Base-by-base conservation (phyloP, 2,888 invertebrate species). In the Rosalia funebris region DNA sequence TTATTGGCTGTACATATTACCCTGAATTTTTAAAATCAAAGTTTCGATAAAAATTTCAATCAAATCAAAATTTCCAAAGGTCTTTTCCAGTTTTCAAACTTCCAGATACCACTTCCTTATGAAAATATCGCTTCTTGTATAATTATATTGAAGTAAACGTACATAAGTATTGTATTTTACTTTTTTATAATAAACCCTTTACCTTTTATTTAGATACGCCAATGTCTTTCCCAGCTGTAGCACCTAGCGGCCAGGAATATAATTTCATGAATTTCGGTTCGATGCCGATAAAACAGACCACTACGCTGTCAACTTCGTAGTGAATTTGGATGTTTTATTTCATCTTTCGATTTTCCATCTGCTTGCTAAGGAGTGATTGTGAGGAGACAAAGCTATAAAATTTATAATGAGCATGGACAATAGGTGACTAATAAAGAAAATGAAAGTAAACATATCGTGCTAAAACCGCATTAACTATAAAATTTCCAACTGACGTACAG, bases 351-450 rank as follows among this genome's bases (percentile, higher is more conserved):
- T 3, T 25, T 3, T 25, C 25, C 25, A 25, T 25, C 25, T 25
- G 25, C 7, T 3, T 25, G 25, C 25, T 25, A 7, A 25, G 4
- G 25, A 25, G 7, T n/a, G n/a, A n/a, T 25, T 5, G 25, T 25
- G 25, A 25, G 25, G 7, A 7, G n/a, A n/a, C n/a, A n/a, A 36
- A n/a, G 4, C 12, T 36, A n/a, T 12, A n/a, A 12, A 36, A n/a
- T 3, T 36, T 44, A 25, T 5, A 2, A 20, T 44, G 20, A 44
- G 20, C 44, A 44, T 25, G 25, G 44, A 25, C 25, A 25, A 14
- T 44, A 5, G 44, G 16, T 44, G 44, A 44, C 44, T 44, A 44
- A 44, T 25, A 12, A 11, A 44, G 4, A 1, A 25, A 20, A 44
- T 44, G 25, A 25, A 44, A 25, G 25, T 25, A n/a, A 44, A 44